Percentiles rank a stretch among this genome's conserved stretches.
phyloP scores from a whole-genome alignment of 2,113 vertebrate genomes.

The Ciconia boyciana region DNA sequence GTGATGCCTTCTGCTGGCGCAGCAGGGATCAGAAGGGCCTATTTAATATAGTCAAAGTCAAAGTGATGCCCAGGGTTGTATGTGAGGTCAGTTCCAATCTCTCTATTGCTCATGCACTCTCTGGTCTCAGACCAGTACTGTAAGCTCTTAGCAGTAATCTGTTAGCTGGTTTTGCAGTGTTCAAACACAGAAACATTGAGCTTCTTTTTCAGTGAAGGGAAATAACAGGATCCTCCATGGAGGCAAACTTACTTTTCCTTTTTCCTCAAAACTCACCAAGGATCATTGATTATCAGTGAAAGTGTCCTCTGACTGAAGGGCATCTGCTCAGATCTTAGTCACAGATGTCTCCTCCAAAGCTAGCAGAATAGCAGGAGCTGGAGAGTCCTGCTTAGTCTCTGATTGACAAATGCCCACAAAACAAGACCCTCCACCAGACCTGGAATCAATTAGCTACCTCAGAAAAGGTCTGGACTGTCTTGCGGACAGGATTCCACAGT shows the following conservation, averaged over 20 bases:
- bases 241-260: not conserved
- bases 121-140: not conserved
- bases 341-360: not conserved
- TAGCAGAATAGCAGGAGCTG: not conserved
- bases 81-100: not conserved
- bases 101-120: not conserved
- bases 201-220: not conserved
- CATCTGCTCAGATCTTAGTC: not conserved
- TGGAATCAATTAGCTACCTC: not conserved
- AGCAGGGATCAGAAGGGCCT: not conserved
- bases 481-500: not conserved
- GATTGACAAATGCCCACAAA: not conserved
- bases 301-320: not conserved
- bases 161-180: not conserved
- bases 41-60: not conserved
- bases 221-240: not conserved
- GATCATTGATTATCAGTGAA: not conserved
- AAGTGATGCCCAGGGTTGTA: not conserved
- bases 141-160: not conserved
- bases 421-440: not conserved
- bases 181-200: not conserved
- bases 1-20: not conserved
- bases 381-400: not conserved
- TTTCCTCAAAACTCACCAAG: not conserved
- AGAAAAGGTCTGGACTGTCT: not conserved